Base-by-base conservation (phyloP, 2,113 vertebrate species). In the Chaetorhynchus papuensis region DNA sequence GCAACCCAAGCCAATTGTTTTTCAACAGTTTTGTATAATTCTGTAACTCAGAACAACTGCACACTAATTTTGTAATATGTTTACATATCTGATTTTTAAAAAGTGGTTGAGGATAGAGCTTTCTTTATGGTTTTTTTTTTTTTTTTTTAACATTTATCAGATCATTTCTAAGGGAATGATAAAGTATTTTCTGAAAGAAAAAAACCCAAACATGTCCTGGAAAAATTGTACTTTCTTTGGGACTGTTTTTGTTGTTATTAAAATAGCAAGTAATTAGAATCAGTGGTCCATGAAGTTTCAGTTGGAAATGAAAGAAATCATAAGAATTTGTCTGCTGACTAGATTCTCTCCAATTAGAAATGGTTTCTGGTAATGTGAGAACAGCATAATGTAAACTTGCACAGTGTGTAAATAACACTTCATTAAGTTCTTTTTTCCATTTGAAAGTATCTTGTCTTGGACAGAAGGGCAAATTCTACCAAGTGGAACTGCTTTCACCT, bases 401-500 rank as follows among this genome's bases (percentile, higher is more conserved):
- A 27, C 39, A 16, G 42, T 78, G 78, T 94, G 84, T 89, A 85
- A 97, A 94, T 95, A 96, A 77, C 64, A 68, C 69, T 90, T 88
- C 64, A 84, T 78, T 83, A 94, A 93, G 76, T 84, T 94, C 80
- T 28, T 39, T 82, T 91, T 50, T 72, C 15, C 22, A 82, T 90
- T 83, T 92, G 79, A 50, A 93, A 90, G 70, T 87, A 53, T 82
- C 90, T 95, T 92, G 78, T 97, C 94, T 90, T 94, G 86, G 87
- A 85, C 60, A 76, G 91, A 95, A 95, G 72, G 88, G 78, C 50
- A 75, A 72, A 87, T 80, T 93, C 95, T 94, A 47, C 45, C 82
- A 89, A 59, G 87, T 65, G 87, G 90, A 96, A 90, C 85, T 87
- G 21, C 87, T 94, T 94, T 94, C 77, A 76, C 83, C 68, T 96